A percentile compares a stretch with the other conserved stretches of the same genome.
These are phyloP conservation scores for Phengaris alcon DNA, from an alignment of 2,888 invertebrate species.

Conservation along the genomic window DNA sequence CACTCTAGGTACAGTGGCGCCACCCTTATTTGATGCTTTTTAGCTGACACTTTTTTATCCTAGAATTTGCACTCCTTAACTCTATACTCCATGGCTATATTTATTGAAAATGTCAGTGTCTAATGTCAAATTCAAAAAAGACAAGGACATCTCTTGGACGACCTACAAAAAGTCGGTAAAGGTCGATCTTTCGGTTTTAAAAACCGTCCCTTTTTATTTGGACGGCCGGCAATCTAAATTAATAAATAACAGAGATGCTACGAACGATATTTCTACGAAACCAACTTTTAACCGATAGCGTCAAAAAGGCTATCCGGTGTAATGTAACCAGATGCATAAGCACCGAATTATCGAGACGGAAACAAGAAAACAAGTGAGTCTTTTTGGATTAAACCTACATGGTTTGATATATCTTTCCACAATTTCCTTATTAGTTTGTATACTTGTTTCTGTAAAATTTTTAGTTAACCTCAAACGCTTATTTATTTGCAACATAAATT, in stretches of 20 bases:
- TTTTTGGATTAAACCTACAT: slow-evolving; percentile 29
- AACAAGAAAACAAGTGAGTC: slow-evolving; percentile 80
- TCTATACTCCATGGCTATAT: no score
- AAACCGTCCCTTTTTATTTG: slow-evolving; percentile 66
- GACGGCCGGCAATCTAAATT: slow-evolving; percentile 57
- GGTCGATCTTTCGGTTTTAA: slow-evolving; percentile 64
- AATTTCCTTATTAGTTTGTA: slow-evolving; percentile 29
- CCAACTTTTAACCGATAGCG: slow-evolving; percentile 81
- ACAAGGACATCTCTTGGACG: slow-evolving; percentile 48
- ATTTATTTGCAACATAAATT: slow-evolving; percentile 51
- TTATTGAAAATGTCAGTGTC: slow-evolving; percentile 34
- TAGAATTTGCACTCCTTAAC: no score
- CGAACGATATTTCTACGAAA: slow-evolving; percentile 86
- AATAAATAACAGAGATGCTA: slow-evolving; percentile 80
- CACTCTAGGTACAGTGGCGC: no score
- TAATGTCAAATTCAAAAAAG: slow-evolving; percentile 37
- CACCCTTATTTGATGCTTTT: no score
- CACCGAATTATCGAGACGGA: slow-evolving; percentile 81
- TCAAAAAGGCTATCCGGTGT: slow-evolving; percentile 79
- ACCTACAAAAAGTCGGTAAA: slow-evolving; percentile 68
- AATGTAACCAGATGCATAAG: slow-evolving; percentile 81
- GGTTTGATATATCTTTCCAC: slow-evolving; percentile 31
- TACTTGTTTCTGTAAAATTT: slow-evolving; percentile 5
- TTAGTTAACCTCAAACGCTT: slow-evolving; percentile 30
- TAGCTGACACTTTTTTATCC: no score